Base-by-base conservation (phyloP, 2,113 vertebrate genomes). In the Ctenodactylus gundi region DNA sequence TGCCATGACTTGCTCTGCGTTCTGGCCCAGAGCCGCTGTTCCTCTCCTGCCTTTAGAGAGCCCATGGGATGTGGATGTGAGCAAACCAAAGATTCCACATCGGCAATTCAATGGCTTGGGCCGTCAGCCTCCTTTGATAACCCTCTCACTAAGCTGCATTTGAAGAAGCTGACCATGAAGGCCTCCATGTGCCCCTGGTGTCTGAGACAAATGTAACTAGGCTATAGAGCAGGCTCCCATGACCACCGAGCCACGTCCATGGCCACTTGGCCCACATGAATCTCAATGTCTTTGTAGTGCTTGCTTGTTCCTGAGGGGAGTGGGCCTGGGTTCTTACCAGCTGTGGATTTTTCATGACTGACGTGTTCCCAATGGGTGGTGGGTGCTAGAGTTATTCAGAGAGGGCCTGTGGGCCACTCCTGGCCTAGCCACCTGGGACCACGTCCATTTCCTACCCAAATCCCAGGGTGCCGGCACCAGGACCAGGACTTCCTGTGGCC, bases 1-100 rank as follows among this genome's bases (percentile, higher is more conserved):
- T 1, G 36, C 94, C 95, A 39, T 96, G 93, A 94, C 93, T 44
- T 23, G 96, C 90, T 73, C 97, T 94, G 96, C 97, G 17, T 8
- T 91, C 80, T 80, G 5, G 58, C 39, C 4, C 86, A 67, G 94
- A 90, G 95, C 94, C 64, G 6, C 95, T 11, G 39, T 95, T 94
- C 95, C 31, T 34, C 86, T 85, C 89, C 85, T 41, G 95, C 96
- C 64, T 80, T 94, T 41, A 90, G 57, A 18, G 76, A 95, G 70
- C 88, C 93, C 80, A 29, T 44, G 10, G 34, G 78, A 15, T 92
- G 80, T 92, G 96, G 67, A 96, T 88, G 25, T 91, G 77, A 95
- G 8, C 0, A 95, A 94, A 94, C 95, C 86, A 72, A 64, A 72
- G 65, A 84, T 64, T 20, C 44, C 80, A 94, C 95, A 75, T 51